A percentile compares a stretch with the other conserved stretches of the same genome.
Evolutionary conservation across 2,888 invertebrate species (phyloP).

Genomic region (Syrista parreyssii): DNA sequence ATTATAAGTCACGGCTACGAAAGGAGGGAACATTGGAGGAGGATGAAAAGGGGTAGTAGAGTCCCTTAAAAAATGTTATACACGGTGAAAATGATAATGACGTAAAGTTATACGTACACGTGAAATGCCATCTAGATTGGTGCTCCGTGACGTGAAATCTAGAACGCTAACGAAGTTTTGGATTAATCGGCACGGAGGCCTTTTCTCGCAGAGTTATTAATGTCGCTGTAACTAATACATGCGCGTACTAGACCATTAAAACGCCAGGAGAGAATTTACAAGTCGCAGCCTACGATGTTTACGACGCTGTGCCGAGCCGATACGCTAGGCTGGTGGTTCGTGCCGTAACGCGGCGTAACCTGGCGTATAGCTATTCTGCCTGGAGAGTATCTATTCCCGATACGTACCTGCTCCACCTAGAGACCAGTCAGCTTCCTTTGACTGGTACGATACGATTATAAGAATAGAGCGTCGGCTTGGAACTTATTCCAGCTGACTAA

Average conservation of each 20-base stretch:
- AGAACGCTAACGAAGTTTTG: background rate
- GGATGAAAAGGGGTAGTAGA: background rate
- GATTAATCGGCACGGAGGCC: background rate
- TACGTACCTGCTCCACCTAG: background rate
- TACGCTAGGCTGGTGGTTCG: slow-evolving; percentile 3
- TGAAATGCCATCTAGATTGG: background rate
- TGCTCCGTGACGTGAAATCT: background rate
- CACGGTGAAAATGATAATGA: background rate
- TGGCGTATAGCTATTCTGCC: background rate
- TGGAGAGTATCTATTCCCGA: background rate
- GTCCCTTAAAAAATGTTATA: background rate
- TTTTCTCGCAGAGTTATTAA: slow-evolving; percentile 55
- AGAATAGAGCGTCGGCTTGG: background rate
- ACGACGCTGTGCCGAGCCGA: slow-evolving; percentile 54
- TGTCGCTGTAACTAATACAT: slow-evolving; percentile 62
- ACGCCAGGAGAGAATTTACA: slow-evolving; percentile 61
- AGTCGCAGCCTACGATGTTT: slow-evolving; percentile 56
- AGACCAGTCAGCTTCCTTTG: background rate
- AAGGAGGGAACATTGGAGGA: background rate
- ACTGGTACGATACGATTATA: background rate
- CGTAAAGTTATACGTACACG: background rate
- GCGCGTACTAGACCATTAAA: slow-evolving; percentile 59
- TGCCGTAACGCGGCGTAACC: background rate
- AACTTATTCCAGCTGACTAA: background rate
- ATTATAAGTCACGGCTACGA: slow-evolving; percentile 62